Base-by-base conservation (phyloP, 2,797 vertebrate species). In the Rhynchonycteris naso region DNA sequence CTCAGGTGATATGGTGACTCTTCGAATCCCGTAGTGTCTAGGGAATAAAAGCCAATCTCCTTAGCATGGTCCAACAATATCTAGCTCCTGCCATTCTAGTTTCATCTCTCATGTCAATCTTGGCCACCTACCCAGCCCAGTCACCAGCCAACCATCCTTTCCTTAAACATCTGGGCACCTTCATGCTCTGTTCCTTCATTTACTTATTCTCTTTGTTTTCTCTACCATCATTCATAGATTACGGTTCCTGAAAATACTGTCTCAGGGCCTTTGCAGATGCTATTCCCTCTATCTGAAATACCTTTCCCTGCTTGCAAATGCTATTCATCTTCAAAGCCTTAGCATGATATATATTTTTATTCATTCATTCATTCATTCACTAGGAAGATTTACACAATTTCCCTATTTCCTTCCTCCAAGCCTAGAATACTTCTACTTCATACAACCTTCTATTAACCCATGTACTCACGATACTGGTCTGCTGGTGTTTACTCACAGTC, bases 391-490 rank as follows among this genome's bases (percentile, higher is more conserved):
- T 28, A 43, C n/a, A 9, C 2, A 50, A 72, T 26, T 79, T 9
- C 22, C 22, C 52, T 9, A n/a, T 7, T 80, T 66, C 59, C 65
- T 82, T 95, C 72, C 10, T 38, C 59, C 22, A 65, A 65, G 33
- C 15, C 38, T 19, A 56, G 11, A 76, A 69, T 13, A 61, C 18
- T 19, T 68, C 28, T 54, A 26, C 43, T 81, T 26, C 83, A 52
- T 16, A 56, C 38, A 58, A 4, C 43, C 2, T 14, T 33, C 59
- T 86, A 3, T 24, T 15, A 30, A 7, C 11, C 14, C 6, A 16
- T 0, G 18, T 2, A 22, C 52, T 59, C 19, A 8, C 0, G 12
- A 65, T 2, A 26, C 38, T 9, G 0, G 38, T 18, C 24, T 50
- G 54, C 13, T 66, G 35, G 72, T 26, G 38, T 58, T 21, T 7